Evolutionary conservation across 2,797 vertebrate genomes (phyloP).

Genomic region (Decapterus maruadsi): DNA sequence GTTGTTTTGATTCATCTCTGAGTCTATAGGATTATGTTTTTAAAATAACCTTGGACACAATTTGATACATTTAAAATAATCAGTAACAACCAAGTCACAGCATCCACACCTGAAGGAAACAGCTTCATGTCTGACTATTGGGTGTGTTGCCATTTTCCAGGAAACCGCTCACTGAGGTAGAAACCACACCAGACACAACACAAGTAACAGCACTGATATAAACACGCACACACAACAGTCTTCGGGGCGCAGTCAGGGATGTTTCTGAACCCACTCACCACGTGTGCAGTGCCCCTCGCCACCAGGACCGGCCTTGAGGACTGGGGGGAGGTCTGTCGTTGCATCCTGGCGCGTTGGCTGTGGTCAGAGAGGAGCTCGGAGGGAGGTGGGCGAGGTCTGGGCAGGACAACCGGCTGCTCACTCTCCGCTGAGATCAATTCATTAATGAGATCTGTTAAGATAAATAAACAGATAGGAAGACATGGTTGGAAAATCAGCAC

Average conservation of each 20-base stretch:
- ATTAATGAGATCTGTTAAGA: constrained; percentile 76
- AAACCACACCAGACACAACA: constrained; percentile 23
- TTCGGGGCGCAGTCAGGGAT: neutral
- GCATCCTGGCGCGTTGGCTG: constrained; percentile 29
- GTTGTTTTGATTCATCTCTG: neutral
- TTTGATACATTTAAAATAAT: too few species aligned
- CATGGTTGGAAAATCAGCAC: neutral
- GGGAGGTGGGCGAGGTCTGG: constrained; percentile 72
- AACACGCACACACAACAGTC: neutral
- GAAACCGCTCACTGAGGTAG: neutral
- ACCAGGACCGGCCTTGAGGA: constrained; percentile 68
- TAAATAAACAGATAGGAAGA: neutral
- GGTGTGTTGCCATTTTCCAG: constrained; percentile 3
- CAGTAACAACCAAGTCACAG: neutral
- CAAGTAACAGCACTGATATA: neutral
- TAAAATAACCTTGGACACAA: too few species aligned
- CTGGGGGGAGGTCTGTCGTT: constrained; percentile 16
- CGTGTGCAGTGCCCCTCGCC: constrained; percentile 72
- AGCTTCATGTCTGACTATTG: neutral
- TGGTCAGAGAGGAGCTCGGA: constrained; percentile 8
- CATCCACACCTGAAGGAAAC: constrained; percentile 1
- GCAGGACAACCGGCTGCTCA: constrained; percentile 33
- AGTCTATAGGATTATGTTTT: neutral
- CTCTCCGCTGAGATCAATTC: constrained; percentile 73
- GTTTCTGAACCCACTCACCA: constrained; percentile 49